Evolutionary conservation across 2,797 vertebrate genomes (phyloP).

Genomic region (Cossypha polioptera): DNA sequence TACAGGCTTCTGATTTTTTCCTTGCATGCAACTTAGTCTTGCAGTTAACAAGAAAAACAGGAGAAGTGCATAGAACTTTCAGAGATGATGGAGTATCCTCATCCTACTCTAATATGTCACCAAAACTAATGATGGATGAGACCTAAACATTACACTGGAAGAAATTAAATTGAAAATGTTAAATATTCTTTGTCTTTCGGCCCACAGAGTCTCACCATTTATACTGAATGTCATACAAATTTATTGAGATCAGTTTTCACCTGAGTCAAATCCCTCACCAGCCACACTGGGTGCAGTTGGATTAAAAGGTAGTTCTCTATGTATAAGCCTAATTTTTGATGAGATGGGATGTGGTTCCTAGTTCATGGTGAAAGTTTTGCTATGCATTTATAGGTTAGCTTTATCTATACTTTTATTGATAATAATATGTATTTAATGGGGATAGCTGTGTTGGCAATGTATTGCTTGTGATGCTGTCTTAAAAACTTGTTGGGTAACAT

Average conservation of each 20-base stretch:
- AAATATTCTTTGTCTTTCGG: slow-evolving; percentile 4
- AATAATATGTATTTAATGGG: not conserved
- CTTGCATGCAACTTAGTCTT: not conserved
- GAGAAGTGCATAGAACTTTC: not conserved
- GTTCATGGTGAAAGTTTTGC: not conserved
- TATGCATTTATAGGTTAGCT: not conserved
- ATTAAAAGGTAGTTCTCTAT: not conserved
- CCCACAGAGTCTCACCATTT: not conserved
- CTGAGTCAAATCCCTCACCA: not conserved
- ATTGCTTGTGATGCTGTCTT: not conserved
- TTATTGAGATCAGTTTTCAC: not conserved
- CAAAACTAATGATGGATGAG: not conserved
- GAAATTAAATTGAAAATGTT: not conserved
- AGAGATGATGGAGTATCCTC: not conserved
- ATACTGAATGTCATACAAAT: not conserved
- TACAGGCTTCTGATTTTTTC: not conserved
- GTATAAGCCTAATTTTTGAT: not conserved
- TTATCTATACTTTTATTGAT: not conserved
- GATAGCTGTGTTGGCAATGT: not conserved
- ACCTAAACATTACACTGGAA: not conserved
- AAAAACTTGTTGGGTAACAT: not conserved
- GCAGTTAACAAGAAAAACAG: not conserved
- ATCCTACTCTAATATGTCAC: not conserved
- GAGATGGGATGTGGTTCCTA: not conserved
- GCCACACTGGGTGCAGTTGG: not conserved